Percentiles rank a stretch among this genome's conserved stretches.
phyloP scores from a whole-genome alignment of 2,888 invertebrate species.

The Folsomia candida region DNA sequence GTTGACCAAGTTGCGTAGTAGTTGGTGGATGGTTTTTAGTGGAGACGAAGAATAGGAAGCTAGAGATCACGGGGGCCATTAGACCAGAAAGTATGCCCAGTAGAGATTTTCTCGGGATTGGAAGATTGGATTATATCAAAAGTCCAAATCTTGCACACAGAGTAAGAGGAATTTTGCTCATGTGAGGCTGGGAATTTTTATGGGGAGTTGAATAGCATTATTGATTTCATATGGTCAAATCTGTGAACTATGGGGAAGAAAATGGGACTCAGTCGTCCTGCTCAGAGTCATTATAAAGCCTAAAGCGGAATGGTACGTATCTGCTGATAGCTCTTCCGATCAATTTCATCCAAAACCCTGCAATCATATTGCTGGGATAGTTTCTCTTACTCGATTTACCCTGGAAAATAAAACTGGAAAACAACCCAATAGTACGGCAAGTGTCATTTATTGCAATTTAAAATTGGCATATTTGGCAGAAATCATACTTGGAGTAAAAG shows the following conservation, averaged over 20 bases:
- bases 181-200: conserved; percentile 4
- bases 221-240: conserved; percentile 19
- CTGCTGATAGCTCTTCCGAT: conserved; percentile 8
- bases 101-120: conserved; percentile 15
- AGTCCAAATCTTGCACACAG: conserved; percentile 7
- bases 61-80: conserved; percentile 15
- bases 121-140: conserved; percentile 13
- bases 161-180: conserved; percentile 5
- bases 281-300: background rate
- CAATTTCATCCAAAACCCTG: conserved; percentile 10
- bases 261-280: background rate
- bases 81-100: conserved; percentile 9
- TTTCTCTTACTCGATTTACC: too few relatives aligned
- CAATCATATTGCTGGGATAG: too few relatives aligned
- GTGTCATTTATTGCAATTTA: too few relatives aligned
- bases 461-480: too few relatives aligned
- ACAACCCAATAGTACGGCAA: too few relatives aligned
- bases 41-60: background rate
- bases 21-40: background rate
- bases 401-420: too few relatives aligned
- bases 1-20: background rate
- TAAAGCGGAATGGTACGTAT: conserved; percentile 6
- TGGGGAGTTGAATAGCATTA: conserved; percentile 10
- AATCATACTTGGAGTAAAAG: too few relatives aligned
- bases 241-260: background rate